A percentile compares a stretch with the other conserved stretches of the same genome.
phyloP scores from a whole-genome alignment of 2,113 vertebrate species.

The Sylvietta virens region DNA sequence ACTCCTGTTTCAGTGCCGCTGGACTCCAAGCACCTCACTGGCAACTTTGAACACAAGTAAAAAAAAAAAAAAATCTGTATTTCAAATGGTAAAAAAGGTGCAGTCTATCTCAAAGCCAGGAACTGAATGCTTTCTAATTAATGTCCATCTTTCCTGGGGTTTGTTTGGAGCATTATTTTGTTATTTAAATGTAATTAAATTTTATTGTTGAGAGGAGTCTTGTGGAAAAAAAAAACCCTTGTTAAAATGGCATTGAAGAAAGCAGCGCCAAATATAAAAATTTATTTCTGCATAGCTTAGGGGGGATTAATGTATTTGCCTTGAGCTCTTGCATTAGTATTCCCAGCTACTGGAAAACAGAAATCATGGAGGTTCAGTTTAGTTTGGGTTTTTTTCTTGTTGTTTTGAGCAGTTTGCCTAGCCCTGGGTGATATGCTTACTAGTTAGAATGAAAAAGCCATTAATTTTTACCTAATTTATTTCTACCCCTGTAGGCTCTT shows the following conservation, averaged over 20 bases:
- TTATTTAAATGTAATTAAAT: slow-evolving; percentile 48
- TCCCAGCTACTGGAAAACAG: slow-evolving; percentile 4
- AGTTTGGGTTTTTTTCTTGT: background rate
- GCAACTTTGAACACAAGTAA: background rate
- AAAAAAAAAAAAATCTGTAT: background rate
- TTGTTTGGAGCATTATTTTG: background rate
- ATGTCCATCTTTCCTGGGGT: background rate
- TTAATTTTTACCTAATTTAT: slow-evolving; percentile 58
- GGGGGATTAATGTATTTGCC: slow-evolving; percentile 34
- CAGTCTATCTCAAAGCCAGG: background rate
- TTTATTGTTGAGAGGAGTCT: slow-evolving; percentile 12
- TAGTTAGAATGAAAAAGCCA: slow-evolving; percentile 43
- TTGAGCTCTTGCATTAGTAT: slow-evolving; percentile 53
- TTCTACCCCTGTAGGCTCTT: background rate
- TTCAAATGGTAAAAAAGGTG: background rate
- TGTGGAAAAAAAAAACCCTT: background rate
- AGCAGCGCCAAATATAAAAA: background rate
- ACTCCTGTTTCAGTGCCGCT: background rate
- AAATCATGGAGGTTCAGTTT: slow-evolving; percentile 9
- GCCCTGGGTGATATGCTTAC: slow-evolving; percentile 35
- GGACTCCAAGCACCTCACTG: background rate
- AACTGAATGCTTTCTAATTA: background rate
- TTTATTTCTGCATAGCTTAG: background rate
- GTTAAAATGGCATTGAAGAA: slow-evolving; percentile 40
- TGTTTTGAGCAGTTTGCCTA: background rate